Evolutionary conservation across 2,113 vertebrate genomes (phyloP).

Genomic region (Ginglymostoma cirratum): DNA sequence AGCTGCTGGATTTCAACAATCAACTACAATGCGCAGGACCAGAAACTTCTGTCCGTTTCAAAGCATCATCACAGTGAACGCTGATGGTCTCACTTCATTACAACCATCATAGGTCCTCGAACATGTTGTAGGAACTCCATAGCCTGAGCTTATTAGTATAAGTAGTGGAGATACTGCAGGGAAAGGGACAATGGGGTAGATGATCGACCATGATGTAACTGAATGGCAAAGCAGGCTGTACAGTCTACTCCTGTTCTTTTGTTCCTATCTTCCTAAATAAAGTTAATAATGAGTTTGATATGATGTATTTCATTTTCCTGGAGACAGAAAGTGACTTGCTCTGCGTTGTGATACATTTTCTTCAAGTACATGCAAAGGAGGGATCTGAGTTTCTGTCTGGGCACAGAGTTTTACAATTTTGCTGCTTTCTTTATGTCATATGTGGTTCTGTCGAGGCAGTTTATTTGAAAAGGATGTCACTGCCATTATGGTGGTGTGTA

Average conservation of each 20-base stretch:
- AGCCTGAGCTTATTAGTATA: neutral
- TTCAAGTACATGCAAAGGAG: neutral
- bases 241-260: too few relatives aligned
- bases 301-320: neutral
- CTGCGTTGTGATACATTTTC: neutral
- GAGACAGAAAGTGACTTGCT: neutral
- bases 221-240: too few relatives aligned
- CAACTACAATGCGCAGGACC: too few relatives aligned
- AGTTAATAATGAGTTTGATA: neutral
- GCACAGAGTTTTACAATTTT: neutral
- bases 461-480: neutral
- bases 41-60: too few relatives aligned
- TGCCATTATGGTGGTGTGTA: neutral
- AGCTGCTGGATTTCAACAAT: too few relatives aligned
- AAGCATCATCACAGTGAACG: too few relatives aligned
- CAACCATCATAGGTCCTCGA: neutral
- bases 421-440: neutral
- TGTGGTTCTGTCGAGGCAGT: neutral
- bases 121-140: neutral
- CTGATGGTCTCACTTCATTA: too few relatives aligned
- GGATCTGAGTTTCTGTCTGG: neutral
- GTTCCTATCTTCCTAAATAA: too few relatives aligned
- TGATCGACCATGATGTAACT: too few relatives aligned
- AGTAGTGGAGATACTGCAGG: neutral
- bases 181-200: too few relatives aligned